Conservation (phyloP, 2,888 invertebrate species). For the Idaea biselata region DNA sequence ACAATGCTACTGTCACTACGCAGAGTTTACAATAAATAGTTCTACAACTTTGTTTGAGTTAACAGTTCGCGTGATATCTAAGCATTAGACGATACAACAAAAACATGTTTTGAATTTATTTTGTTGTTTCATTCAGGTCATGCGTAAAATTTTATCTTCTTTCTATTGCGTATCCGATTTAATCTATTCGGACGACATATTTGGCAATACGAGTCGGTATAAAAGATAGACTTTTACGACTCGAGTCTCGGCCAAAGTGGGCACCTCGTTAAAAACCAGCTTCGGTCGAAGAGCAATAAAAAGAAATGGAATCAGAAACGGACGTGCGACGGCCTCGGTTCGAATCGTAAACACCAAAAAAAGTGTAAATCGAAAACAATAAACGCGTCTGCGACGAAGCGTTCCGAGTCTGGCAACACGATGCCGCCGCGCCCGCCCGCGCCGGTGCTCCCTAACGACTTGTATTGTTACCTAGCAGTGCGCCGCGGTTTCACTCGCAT, state of each 20-base stretch:
- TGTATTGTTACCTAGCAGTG: slow-evolving; percentile 29
- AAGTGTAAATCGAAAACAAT: slow-evolving; percentile 71
- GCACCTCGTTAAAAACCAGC: slow-evolving; percentile 36
- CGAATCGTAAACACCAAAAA: slow-evolving; percentile 69
- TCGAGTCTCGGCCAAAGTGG: slow-evolving; percentile 28
- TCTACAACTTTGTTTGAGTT: slow-evolving; percentile 2
- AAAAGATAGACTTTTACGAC: slow-evolving; percentile 22
- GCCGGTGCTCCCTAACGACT: slow-evolving; percentile 37
- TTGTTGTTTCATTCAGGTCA: slow-evolving; percentile 31
- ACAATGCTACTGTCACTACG: not conserved
- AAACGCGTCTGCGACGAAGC: slow-evolving; percentile 64
- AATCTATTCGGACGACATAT: slow-evolving; percentile 27
- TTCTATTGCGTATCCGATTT: slow-evolving; percentile 31
- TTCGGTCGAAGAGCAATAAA: slow-evolving; percentile 43
- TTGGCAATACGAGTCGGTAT: slow-evolving; percentile 28
- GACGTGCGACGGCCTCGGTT: slow-evolving; percentile 67
- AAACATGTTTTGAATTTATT: slow-evolving; percentile 28
- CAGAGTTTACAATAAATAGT: not conserved
- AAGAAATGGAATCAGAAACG: slow-evolving; percentile 61
- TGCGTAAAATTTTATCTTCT: slow-evolving; percentile 29
- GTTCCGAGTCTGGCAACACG: slow-evolving; percentile 46
- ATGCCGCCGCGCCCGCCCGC: slow-evolving; percentile 38
- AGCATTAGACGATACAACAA: slow-evolving; percentile 14
- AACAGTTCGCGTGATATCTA: slow-evolving; percentile 8
- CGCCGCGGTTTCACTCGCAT: no score